Evolutionary conservation across 2,797 vertebrate genomes (phyloP), one percentile per base, ranked within the genome.

Genomic region (Margarornis squamiger): DNA sequence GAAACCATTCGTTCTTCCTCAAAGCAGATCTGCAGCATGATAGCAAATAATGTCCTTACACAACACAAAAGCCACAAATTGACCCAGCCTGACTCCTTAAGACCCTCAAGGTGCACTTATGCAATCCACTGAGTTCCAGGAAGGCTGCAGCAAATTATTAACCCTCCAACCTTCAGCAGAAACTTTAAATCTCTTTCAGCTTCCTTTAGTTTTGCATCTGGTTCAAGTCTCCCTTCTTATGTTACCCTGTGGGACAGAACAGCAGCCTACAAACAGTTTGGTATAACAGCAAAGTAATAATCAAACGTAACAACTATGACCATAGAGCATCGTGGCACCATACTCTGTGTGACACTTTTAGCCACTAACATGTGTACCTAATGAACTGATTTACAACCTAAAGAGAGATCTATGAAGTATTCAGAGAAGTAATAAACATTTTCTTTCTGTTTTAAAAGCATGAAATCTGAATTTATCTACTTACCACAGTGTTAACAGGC

Each of bases 401-500:
- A 22, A 83, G 36, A 58, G 19, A 86, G 14, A 84, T 8, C 51
- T 57, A n/a, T 43, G 14, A 95, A 79, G 15, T 26, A 79, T 70
- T 79, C 54, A 32, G 49, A 81, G 4, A 23, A 65, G 18, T 32
- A 82, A 73, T 23, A 83, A 73, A 8, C 12, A 13, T 34, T 23
- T n/a, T 26, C 70, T 22, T 29, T 7, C 22, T 36, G 32, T 55
- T 90, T 72, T 58, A 88, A 77, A 66, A 51, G 45, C 39, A 66
- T 30, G 63, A 93, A 46, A 80, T 27, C n/a, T 52, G 41, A 89
- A 71, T 48, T 41, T 14, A 62, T 45, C 78, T 38, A 96, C 99
- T 98, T 89, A 99, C 99, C 97, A 98, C 96, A 73, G 98, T 94
- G 71, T 96, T 98, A 43, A 98, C 78, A 27, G 98, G 98, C 66